Evolutionary conservation across 2,888 invertebrate species (phyloP).

Genomic region (Timandra comae): DNA sequence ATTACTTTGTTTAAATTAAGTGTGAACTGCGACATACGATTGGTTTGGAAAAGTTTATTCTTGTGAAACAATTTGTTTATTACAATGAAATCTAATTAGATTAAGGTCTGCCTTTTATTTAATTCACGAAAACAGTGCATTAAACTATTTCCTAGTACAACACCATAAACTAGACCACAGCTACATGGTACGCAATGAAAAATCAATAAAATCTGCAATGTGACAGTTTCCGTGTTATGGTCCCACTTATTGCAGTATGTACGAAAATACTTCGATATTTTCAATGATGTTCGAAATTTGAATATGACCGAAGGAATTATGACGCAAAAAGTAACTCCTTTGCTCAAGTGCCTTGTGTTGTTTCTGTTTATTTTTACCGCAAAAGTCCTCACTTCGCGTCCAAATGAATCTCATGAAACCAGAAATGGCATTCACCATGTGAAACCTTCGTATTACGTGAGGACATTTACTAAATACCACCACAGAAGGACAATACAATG

Average conservation of each 20-base stretch:
- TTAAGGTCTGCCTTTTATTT: no score
- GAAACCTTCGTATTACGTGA: constrained; percentile 61
- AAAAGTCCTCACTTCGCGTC: constrained; percentile 62
- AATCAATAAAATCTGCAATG: constrained; percentile 60
- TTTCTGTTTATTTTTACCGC: constrained; percentile 70
- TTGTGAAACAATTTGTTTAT: no score
- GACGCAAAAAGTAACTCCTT: constrained; percentile 54
- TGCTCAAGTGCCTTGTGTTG: constrained; percentile 63
- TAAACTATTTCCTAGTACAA: no score
- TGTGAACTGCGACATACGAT: no score
- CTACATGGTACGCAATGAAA: constrained; percentile 29
- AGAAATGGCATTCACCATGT: constrained; percentile 54
- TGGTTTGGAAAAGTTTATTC: no score
- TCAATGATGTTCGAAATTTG: constrained; percentile 7
- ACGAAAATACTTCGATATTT: constrained; percentile 8
- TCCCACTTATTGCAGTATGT: constrained; percentile 31
- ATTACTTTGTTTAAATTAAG: no score
- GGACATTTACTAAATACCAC: constrained; percentile 68
- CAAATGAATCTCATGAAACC: constrained; percentile 54
- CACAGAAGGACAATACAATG: constrained; percentile 63
- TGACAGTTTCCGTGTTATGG: constrained; percentile 43
- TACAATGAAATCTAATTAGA: no score
- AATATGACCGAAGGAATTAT: constrained; percentile 54
- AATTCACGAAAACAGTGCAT: no score
- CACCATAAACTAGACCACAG: no score